Evolutionary conservation across 1,140 invertebrate genomes (phyloP).

Genomic region (Argopecten irradians): DNA sequence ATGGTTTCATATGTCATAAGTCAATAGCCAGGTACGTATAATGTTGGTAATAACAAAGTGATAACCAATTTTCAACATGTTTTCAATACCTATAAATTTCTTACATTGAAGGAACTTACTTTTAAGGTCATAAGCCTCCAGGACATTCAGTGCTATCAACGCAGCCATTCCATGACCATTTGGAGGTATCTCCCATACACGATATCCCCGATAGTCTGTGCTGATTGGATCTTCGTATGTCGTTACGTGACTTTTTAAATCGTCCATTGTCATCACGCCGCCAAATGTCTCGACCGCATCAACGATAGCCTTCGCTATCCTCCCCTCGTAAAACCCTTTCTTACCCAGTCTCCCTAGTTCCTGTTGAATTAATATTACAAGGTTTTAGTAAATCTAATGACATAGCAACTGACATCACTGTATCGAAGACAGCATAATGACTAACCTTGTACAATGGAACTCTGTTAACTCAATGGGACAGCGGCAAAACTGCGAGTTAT

Average conservation of each 20-base stretch:
- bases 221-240: slow-evolving; percentile 72
- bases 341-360: slow-evolving; percentile 71
- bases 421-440: too few species aligned
- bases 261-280: slow-evolving; percentile 73
- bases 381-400: too few species aligned
- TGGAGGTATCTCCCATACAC: slow-evolving; percentile 75
- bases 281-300: slow-evolving; percentile 70
- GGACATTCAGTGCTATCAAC: slow-evolving; percentile 74
- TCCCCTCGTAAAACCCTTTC: slow-evolving; percentile 75
- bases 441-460: too few species aligned
- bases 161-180: slow-evolving; percentile 76
- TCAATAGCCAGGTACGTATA: too few species aligned
- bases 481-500: too few species aligned
- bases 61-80: too few species aligned
- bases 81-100: too few species aligned
- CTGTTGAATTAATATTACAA: slow-evolving; percentile 53
- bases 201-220: slow-evolving; percentile 65
- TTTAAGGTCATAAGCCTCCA: slow-evolving; percentile 72
- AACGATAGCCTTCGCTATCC: slow-evolving; percentile 72
- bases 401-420: too few species aligned
- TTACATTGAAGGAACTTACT: too few species aligned
- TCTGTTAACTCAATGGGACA: too few species aligned
- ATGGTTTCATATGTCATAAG: too few species aligned
- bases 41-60: too few species aligned
- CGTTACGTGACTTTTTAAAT: slow-evolving; percentile 71